Conservation (phyloP, 2,797 vertebrate genomes). For the Todus mexicanus region DNA sequence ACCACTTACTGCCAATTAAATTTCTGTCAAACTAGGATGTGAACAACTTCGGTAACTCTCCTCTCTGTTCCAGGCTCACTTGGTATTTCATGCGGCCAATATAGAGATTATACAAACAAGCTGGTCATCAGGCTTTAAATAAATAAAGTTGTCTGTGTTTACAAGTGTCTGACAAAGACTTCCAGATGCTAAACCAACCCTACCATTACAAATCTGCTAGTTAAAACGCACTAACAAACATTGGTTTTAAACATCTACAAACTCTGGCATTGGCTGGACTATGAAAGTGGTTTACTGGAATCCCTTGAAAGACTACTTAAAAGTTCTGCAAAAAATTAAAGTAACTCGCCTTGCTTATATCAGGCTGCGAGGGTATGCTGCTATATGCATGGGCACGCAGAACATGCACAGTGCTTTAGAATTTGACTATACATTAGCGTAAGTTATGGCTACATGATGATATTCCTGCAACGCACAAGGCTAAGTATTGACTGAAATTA, state of each 20-base stretch:
- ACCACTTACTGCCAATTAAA: neutral
- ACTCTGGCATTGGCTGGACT: neutral
- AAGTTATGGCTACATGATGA: neutral
- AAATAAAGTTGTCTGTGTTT: constrained; percentile 22
- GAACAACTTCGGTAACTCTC: neutral
- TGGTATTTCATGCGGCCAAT: neutral
- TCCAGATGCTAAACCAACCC: constrained; percentile 12
- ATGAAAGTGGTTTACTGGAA: neutral
- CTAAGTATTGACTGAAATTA: neutral
- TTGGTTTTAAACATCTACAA: neutral
- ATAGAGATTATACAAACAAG: neutral
- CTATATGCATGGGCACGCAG: neutral
- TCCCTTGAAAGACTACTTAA: neutral
- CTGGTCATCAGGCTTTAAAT: neutral
- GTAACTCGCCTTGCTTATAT: neutral
- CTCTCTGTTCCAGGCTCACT: neutral
- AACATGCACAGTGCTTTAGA: neutral
- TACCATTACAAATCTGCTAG: neutral
- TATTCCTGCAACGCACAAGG: neutral
- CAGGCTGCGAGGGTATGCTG: neutral
- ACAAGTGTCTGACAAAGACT: constrained; percentile 7
- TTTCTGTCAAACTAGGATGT: neutral
- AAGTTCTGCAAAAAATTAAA: neutral
- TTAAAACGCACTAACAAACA: neutral
- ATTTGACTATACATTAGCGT: neutral